Conservation (phyloP, 2,797 vertebrate genomes). For the Neostethus bicornis region DNA sequence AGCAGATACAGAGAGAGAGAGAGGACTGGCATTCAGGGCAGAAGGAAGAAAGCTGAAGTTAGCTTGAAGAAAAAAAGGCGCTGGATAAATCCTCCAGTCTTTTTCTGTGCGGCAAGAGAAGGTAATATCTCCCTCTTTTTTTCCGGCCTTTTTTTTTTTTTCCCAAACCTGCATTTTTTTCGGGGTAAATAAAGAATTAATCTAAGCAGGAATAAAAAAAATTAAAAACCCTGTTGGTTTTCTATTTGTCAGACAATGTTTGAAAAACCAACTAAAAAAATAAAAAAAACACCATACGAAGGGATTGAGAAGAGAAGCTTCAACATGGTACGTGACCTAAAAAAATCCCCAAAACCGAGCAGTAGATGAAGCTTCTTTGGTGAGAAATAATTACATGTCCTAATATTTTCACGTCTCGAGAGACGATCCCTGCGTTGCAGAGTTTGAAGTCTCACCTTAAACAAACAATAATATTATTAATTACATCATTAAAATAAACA, state of each 20-base stretch:
- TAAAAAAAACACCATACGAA: slow-evolving; percentile 60
- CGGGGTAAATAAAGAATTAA: slow-evolving; percentile 39
- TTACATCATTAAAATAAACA: slow-evolving; percentile 3
- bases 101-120: slow-evolving; percentile 61
- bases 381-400: slow-evolving; percentile 46
- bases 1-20: slow-evolving; percentile 32
- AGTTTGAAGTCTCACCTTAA: slow-evolving; percentile 38
- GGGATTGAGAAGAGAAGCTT: slow-evolving; percentile 30
- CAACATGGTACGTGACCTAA: slow-evolving; percentile 60
- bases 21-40: slow-evolving; percentile 60
- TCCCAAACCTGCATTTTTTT: slow-evolving; percentile 54
- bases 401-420: slow-evolving; percentile 32
- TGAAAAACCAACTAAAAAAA: slow-evolving; percentile 35
- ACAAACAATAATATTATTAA: slow-evolving; percentile 19
- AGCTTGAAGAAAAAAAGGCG: slow-evolving; percentile 44
- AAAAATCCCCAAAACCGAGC: slow-evolving; percentile 48
- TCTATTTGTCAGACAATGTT: slow-evolving; percentile 43
- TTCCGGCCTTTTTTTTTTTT: slow-evolving; percentile 33
- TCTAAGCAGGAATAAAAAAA: slow-evolving; percentile 18
- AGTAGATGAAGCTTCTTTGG: slow-evolving; percentile 18
- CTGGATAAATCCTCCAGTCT: slow-evolving; percentile 60
- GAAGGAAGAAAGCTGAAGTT: slow-evolving; percentile 57
- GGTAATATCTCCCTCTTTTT: slow-evolving; percentile 65
- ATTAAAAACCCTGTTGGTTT: slow-evolving; percentile 1
- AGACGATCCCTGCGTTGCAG: slow-evolving; percentile 34